phyloP scores from a whole-genome alignment of 2,113 vertebrate species.

The Bucco capensis region DNA sequence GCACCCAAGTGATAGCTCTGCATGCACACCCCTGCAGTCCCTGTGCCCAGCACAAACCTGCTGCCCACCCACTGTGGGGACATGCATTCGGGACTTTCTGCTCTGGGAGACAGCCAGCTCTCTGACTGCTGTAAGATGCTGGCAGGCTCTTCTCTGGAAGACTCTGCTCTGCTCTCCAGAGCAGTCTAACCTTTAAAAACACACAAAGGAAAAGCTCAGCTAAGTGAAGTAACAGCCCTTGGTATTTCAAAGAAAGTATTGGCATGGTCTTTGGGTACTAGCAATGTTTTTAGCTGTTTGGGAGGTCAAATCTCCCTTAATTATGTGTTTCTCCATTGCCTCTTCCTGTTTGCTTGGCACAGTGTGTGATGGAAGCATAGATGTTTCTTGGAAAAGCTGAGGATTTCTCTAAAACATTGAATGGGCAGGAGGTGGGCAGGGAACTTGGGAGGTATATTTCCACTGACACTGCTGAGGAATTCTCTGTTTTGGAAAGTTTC shows the following conservation, averaged over 20 bases:
- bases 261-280: conserved; percentile 26
- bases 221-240: conserved; percentile 40
- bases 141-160: background rate
- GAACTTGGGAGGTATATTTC: background rate
- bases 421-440: background rate
- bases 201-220: background rate
- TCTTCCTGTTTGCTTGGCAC: conserved; percentile 33
- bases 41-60: background rate
- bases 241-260: conserved; percentile 36
- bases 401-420: conserved; percentile 32
- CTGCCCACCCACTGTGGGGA: background rate
- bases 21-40: accelerated
- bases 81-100: background rate
- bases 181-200: conserved; percentile 37
- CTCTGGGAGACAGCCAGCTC: background rate
- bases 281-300: conserved; percentile 17
- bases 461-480: background rate
- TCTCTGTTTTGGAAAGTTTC: background rate
- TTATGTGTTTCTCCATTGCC: background rate
- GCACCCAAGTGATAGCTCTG: background rate
- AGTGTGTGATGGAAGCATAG: accelerated
- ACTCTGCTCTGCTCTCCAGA: background rate
- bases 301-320: conserved; percentile 38
- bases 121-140: background rate
- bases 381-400: conserved; percentile 43